These are phyloP conservation scores for Seladonia tumulorum DNA, from an alignment of 2,888 invertebrate genomes.

Conservation along the genomic window DNA sequence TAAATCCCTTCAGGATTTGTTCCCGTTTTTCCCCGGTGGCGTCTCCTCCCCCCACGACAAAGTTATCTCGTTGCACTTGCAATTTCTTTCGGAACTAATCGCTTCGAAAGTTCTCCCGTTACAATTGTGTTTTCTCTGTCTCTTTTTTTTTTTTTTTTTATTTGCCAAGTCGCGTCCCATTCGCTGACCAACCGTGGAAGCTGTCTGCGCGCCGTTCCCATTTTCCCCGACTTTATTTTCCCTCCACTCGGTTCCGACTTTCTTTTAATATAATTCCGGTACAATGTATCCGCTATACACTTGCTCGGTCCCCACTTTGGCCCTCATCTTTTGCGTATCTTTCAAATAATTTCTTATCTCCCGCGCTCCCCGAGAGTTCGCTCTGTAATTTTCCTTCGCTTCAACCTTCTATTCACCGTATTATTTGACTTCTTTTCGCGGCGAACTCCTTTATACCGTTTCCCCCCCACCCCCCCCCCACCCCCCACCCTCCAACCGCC, in stretches of 20 bases:
- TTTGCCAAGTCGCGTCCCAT: not conserved
- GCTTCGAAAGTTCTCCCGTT: slow-evolving; percentile 20
- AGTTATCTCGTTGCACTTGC: slow-evolving; percentile 33
- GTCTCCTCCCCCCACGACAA: not conserved
- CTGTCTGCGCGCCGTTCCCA: not conserved
- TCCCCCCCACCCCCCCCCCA: not conserved
- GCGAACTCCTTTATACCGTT: slow-evolving; percentile 28
- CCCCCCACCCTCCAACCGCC: no score
- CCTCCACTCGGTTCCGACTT: not conserved
- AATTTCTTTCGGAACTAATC: slow-evolving; percentile 34
- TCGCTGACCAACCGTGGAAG: not conserved
- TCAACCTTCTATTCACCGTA: slow-evolving; percentile 28
- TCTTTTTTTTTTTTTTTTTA: no score
- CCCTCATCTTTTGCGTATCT: slow-evolving; percentile 31
- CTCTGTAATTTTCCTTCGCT: slow-evolving; percentile 33
- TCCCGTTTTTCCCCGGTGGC: not conserved
- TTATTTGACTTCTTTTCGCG: slow-evolving; percentile 37
- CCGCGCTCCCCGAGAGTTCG: not conserved
- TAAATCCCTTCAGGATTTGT: not conserved
- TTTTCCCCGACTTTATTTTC: slow-evolving; percentile 9
- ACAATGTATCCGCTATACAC: not conserved
- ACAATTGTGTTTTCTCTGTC: not conserved
- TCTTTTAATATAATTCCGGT: slow-evolving; percentile 23
- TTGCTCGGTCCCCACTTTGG: slow-evolving; percentile 12
- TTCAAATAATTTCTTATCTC: slow-evolving; percentile 44